Evolutionary conservation across 2,113 vertebrate genomes (phyloP), one percentile per base, ranked within the genome.

Genomic region (Hydrochoerus hydrochaeris): DNA sequence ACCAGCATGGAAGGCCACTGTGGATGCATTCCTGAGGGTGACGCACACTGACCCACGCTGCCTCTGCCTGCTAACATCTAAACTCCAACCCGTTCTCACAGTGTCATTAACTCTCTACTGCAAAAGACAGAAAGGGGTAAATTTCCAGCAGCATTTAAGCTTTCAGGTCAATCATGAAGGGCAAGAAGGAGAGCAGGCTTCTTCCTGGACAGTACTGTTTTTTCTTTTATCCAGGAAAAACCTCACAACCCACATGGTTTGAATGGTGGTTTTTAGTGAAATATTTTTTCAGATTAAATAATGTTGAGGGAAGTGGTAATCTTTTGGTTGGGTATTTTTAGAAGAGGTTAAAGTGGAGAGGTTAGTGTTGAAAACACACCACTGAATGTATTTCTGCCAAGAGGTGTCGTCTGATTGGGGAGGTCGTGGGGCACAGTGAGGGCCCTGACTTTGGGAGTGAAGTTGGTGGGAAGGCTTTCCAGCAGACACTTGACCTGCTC

Each of bases 401-500:
- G 1, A 13, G 97, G 69, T 35, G 85, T 28, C 4, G 0, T 0
- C 2, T 84, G 82, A 0, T 65, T 3, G 0, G n/a, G 5, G 4
- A 92, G 85, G 73, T 58, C 41, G 0, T 88, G 77, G 57, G 97
- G 95, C 85, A 97, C 41, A 57, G 97, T 77, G 0, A 98, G 78
- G 94, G 98, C 97, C 86, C 98, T 92, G 0, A 98, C 95, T 93
- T 95, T 96, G 96, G 98, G 97, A 0, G 81, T 54, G 94, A 98
- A 98, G 97, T 98, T 97, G 0, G 88, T 32, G 10, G 99, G 99
- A 1, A 99, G 98, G 41, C 98, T 99, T 95, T 99, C 99, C 4
- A 98, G 96, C 96, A 99, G 98, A 87, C 98, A 98, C 75, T 96
- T 98, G 96, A 99, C 98, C 97, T 99, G 99, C 90, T 99, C 99